These are phyloP conservation scores for Matsumyia berberina DNA, from an alignment of 2,888 invertebrate species.

Conservation along the genomic window DNA sequence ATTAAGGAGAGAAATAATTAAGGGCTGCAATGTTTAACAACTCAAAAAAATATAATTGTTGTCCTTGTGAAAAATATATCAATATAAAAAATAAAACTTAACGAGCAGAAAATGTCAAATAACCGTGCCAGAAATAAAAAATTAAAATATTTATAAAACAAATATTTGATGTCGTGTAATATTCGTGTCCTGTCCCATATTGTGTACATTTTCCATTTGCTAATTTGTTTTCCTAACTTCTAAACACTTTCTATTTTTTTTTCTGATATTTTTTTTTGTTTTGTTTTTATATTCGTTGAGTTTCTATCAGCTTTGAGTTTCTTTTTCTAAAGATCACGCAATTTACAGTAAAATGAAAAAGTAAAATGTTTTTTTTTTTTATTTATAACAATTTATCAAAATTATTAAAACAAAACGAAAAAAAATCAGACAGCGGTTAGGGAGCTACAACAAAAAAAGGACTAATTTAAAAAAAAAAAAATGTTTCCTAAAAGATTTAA, in stretches of 20 bases:
- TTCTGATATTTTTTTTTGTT: constrained; percentile 37
- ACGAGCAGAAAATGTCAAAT: constrained; percentile 67
- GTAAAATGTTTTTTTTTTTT: constrained; percentile 44
- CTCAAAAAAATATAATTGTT: constrained; percentile 42
- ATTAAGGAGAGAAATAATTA: constrained; percentile 50
- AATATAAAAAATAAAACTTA: constrained; percentile 60
- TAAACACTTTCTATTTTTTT: constrained; percentile 6
- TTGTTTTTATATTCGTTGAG: constrained; percentile 17
- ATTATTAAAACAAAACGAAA: constrained; percentile 42
- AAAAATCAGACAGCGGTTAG: constrained; percentile 22
- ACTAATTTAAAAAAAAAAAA: too few relatives aligned
- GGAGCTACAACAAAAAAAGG: not conserved
- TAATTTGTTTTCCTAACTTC: constrained; percentile 42
- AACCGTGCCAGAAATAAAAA: constrained; percentile 47
- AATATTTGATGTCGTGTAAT: constrained; percentile 61
- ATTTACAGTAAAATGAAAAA: too few relatives aligned
- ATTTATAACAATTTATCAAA: not conserved
- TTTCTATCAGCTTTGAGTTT: not conserved
- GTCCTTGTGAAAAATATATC: constrained; percentile 64
- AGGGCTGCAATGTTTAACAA: constrained; percentile 55
- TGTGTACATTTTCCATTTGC: constrained; percentile 35
- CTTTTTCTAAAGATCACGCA: too few relatives aligned
- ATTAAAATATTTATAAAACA: constrained; percentile 1
- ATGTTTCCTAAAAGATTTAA: too few relatives aligned
- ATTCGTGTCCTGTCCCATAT: constrained; percentile 46